A percentile compares a stretch with the other conserved stretches of the same genome.
Evolutionary conservation across 1,140 invertebrate species (phyloP).

Genomic region (Aphelinus certus): DNA sequence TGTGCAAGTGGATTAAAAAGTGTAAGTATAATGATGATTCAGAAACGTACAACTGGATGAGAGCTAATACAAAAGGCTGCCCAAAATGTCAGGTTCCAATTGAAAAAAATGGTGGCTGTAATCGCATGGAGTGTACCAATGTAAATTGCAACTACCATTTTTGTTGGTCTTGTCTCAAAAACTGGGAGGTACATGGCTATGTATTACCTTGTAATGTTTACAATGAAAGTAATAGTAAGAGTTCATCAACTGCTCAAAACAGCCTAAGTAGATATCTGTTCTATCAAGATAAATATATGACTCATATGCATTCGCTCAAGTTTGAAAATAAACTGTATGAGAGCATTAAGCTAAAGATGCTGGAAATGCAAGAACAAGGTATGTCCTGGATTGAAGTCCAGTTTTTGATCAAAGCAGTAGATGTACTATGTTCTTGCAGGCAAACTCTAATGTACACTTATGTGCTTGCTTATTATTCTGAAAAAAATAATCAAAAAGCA

Average conservation of each 20-base stretch:
- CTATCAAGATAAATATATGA: too few relatives aligned
- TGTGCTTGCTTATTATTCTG: constrained; percentile 97
- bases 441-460: constrained; percentile 99
- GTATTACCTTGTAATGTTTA: constrained; percentile 95
- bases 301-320: too few relatives aligned
- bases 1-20: constrained; percentile 98
- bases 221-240: constrained; percentile 97
- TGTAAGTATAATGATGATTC: constrained; percentile 93
- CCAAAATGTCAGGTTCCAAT: constrained; percentile 98
- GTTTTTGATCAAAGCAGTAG: constrained; percentile 96
- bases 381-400: constrained; percentile 99
- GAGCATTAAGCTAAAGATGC: constrained; percentile 90
- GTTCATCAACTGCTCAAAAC: constrained; percentile 94
- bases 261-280: constrained; percentile 81
- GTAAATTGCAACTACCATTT: constrained; percentile 98
- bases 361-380: constrained; percentile 98
- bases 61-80: constrained; percentile 99
- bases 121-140: constrained; percentile 99
- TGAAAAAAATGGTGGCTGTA: constrained; percentile 98
- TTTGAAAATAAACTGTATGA: too few relatives aligned
- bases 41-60: constrained; percentile 99
- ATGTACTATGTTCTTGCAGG: constrained; percentile 93
- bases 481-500: constrained; percentile 97
- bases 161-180: constrained; percentile 98
- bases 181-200: constrained; percentile 97